Percentiles rank a stretch among this genome's conserved stretches.
These are phyloP conservation scores for Pardalotus punctatus DNA, from an alignment of 2,113 vertebrate genomes.

Conservation along the genomic window DNA sequence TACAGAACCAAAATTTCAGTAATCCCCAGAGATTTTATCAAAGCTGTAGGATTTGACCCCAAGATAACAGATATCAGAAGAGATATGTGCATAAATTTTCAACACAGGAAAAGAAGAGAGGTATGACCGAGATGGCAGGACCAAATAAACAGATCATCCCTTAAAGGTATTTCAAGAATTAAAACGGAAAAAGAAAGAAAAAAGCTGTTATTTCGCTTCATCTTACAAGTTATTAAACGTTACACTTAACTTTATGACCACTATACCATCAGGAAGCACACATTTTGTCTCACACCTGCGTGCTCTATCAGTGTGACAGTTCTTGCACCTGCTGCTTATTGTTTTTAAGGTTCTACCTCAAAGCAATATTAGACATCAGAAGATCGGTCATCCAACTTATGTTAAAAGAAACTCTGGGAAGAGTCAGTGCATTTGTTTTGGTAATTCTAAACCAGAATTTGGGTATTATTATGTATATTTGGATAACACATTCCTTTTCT, in stretches of 20 bases:
- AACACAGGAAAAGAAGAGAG: background rate
- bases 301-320: background rate
- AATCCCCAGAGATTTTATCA: background rate
- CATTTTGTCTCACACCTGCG: background rate
- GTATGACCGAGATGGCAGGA: background rate
- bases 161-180: background rate
- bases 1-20: background rate
- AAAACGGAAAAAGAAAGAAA: background rate
- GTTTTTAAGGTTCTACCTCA: background rate
- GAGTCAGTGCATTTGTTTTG: background rate
- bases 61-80: background rate
- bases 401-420: background rate
- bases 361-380: background rate
- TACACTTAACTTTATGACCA: background rate
- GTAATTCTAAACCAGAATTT: background rate
- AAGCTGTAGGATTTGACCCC: background rate
- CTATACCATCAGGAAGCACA: background rate
- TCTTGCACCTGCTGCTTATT: background rate
- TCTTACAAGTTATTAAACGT: background rate
- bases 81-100: background rate
- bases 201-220: background rate
- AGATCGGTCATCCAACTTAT: rapidly evolving
- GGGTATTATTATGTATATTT: background rate
- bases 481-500: background rate
- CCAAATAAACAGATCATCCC: background rate